A percentile compares a stretch with the other conserved stretches of the same genome.
These are phyloP conservation scores for Orchestia grillus DNA, from an alignment of 1,140 invertebrate species.

Conservation along the genomic window DNA sequence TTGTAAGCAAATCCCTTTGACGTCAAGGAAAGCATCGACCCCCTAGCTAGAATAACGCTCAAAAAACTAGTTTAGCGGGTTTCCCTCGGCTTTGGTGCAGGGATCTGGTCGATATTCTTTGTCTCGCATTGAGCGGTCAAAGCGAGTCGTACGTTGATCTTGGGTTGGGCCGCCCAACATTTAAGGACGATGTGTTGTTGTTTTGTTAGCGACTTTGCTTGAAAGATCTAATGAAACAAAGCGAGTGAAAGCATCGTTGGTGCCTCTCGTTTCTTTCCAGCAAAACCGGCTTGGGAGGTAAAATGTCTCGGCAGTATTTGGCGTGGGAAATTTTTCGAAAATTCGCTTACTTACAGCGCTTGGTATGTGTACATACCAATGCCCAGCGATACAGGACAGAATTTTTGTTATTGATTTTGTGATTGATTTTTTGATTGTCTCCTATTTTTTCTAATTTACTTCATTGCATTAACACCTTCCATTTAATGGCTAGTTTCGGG, in stretches of 20 bases:
- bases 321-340: not conserved
- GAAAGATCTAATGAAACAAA: not conserved
- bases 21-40: not conserved
- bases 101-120: not conserved
- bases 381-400: not conserved
- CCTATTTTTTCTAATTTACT: too few relatives aligned
- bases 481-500: too few relatives aligned
- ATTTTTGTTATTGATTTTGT: not conserved
- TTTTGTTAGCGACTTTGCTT: not conserved
- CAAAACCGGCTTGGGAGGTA: not conserved
- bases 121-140: not conserved
- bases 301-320: not conserved
- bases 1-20: not conserved
- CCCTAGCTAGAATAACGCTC: not conserved
- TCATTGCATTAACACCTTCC: too few relatives aligned
- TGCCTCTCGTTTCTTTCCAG: not conserved
- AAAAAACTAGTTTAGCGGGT: not conserved
- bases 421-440: not conserved
- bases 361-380: not conserved
- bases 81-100: not conserved
- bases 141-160: not conserved
- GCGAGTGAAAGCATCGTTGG: not conserved
- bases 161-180: not conserved
- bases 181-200: not conserved
- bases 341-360: not conserved